Evolutionary conservation across 2,113 vertebrate genomes (phyloP).

Genomic region (Hymenochirus boettgeri): DNA sequence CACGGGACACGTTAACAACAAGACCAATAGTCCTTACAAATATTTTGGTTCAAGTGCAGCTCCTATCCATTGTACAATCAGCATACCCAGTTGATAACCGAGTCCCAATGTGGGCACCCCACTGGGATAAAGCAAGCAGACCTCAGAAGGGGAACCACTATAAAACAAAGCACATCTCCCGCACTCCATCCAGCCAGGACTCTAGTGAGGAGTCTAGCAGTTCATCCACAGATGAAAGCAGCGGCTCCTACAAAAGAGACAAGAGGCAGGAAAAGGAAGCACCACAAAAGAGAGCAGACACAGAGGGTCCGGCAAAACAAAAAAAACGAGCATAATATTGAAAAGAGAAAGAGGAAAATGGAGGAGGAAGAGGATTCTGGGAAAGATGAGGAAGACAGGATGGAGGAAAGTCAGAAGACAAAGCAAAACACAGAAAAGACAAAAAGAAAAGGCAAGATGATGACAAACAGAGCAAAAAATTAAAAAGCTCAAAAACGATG

Average conservation of each 20-base stretch:
- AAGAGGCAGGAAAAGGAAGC: conserved; percentile 39
- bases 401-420: conserved; percentile 43
- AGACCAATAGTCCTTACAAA: conserved; percentile 40
- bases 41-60: conserved; percentile 31
- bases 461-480: conserved; percentile 59
- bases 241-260: conserved; percentile 46
- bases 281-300: conserved; percentile 40
- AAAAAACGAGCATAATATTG: conserved; percentile 44
- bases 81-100: conserved; percentile 38
- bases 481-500: conserved; percentile 67
- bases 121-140: conserved; percentile 20
- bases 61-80: conserved; percentile 31
- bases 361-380: conserved; percentile 42
- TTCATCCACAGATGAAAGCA: conserved; percentile 48
- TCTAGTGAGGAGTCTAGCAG: conserved; percentile 38
- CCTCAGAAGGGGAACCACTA: not conserved
- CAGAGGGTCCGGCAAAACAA: conserved; percentile 41
- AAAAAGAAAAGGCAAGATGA: conserved; percentile 49
- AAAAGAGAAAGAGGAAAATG: conserved; percentile 48
- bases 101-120: conserved; percentile 33
- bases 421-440: conserved; percentile 49
- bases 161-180: conserved; percentile 14
- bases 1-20: conserved; percentile 8
- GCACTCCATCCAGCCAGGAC: conserved; percentile 47
- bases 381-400: conserved; percentile 46